Conservation (phyloP, 2,888 invertebrate genomes). For the Epirrhoe alternata region DNA sequence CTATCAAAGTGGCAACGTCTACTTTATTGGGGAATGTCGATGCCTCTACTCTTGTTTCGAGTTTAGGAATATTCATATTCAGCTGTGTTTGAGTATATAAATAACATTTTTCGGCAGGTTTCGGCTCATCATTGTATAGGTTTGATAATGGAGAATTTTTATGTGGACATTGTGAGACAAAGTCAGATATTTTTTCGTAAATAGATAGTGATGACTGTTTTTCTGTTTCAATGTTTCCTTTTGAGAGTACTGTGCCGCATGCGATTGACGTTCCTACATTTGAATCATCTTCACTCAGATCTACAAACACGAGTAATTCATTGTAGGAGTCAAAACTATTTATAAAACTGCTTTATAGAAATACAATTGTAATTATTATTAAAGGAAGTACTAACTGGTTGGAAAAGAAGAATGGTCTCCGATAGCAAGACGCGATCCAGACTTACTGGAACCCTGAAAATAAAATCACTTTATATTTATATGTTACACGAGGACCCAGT, state of each 20-base stretch:
- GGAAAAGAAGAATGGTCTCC: constrained; percentile 73
- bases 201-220: constrained; percentile 52
- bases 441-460: constrained; percentile 67
- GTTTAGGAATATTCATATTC: constrained; percentile 65
- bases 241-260: constrained; percentile 50
- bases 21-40: constrained; percentile 58
- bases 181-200: constrained; percentile 53
- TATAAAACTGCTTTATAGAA: not conserved
- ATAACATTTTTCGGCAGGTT: constrained; percentile 68
- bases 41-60: constrained; percentile 55
- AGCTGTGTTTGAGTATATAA: constrained; percentile 62
- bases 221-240: constrained; percentile 51
- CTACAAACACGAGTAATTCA: constrained; percentile 45
- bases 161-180: constrained; percentile 57
- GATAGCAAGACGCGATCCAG: constrained; percentile 68
- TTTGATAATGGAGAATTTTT: constrained; percentile 47
- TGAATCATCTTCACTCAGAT: constrained; percentile 59
- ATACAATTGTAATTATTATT: not conserved
- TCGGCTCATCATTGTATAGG: constrained; percentile 55
- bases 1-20: constrained; percentile 64
- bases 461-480: not conserved
- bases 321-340: constrained; percentile 5
- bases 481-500: too few species aligned
- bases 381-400: constrained; percentile 58
- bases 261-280: constrained; percentile 52